Evolutionary conservation across 2,797 vertebrate genomes (phyloP), one percentile per base, ranked within the genome.

Genomic region (Poeciliopsis gracilis): DNA sequence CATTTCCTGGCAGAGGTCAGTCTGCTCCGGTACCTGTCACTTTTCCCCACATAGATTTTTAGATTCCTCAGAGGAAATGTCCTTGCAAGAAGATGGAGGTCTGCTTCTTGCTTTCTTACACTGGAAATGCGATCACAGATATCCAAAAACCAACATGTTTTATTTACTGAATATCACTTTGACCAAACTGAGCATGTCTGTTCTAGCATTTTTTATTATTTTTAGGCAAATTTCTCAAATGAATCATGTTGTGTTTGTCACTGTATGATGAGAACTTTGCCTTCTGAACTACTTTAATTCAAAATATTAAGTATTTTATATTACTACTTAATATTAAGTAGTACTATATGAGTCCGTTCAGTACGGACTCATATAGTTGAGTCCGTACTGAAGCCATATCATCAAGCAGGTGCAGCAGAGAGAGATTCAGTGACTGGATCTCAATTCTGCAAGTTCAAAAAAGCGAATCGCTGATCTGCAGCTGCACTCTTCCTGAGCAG

Each of bases 1-100:
- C 72, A 69, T 33, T 73, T 41, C 59, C 73, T 79, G 71, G 63
- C 80, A 77, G 59, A 88, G 90, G 88, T 90, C 84, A 76, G 55
- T 71, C 49, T 72, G n/a, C 57, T 84, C 74, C 72, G 81, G 82
- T 73, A 77, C 78, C 77, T 81, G 84, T 70, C 82, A 76, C 77
- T 83, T 82, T 72, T 49, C 45, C 47, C 57, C 28, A 28, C 55
- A 46, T n/a, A 78, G 66, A 59, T 63, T 49, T 59, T 49, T 28
- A 73, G 43, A 45, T 63, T 76, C 49, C 76, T 70, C 20, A 5
- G 53, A 55, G 53, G 63, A 82, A 78, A 82, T 36, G 72, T 70
- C 43, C 77, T 49, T 57, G 78, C 18, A 55, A 49, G 46, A 59
- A 38, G 47, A 20, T 43, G 53, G 20, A 13, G 36, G 55, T 59